These are phyloP conservation scores for Xyliphius kryptos DNA, from an alignment of 2,113 vertebrate species.

Conservation along the genomic window DNA sequence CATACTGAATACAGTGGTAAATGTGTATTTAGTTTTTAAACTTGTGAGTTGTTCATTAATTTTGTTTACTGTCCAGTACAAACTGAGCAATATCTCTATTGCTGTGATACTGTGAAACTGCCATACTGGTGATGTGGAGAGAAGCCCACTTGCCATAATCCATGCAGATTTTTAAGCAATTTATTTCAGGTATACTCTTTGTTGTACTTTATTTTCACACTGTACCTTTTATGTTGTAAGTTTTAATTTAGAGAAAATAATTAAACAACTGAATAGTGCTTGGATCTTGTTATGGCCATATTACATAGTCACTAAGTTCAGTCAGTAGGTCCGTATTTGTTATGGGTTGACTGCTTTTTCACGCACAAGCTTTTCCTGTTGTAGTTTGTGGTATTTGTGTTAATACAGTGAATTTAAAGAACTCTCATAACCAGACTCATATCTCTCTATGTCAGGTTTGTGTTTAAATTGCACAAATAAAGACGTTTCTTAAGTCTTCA, in stretches of 20 bases:
- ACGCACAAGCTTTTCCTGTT: background rate
- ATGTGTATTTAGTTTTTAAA: constrained; percentile 19
- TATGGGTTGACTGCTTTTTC: constrained; percentile 12
- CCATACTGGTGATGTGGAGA: constrained; percentile 31
- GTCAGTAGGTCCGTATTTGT: background rate
- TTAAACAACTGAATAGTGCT: constrained; percentile 1
- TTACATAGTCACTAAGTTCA: constrained; percentile 8
- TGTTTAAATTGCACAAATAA: constrained; percentile 28
- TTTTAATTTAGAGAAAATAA: background rate
- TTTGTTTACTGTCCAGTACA: constrained; percentile 39
- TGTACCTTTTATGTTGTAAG: background rate
- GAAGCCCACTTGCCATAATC: constrained; percentile 15
- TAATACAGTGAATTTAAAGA: constrained; percentile 21
- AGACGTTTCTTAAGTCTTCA: constrained; percentile 12
- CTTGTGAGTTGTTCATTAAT: constrained; percentile 13
- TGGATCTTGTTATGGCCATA: constrained; percentile 7
- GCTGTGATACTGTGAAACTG: constrained; percentile 47
- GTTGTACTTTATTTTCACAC: background rate
- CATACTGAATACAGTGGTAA: constrained; percentile 22
- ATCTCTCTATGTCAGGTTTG: constrained; percentile 26
- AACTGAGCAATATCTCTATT: constrained; percentile 46
- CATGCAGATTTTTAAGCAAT: constrained; percentile 29
- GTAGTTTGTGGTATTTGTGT: constrained; percentile 12
- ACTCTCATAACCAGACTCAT: constrained; percentile 1
- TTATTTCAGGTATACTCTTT: constrained; percentile 8